Evolutionary conservation across 2,113 vertebrate species (phyloP), one percentile per base, ranked within the genome.

Genomic region (Centropus unirufus): DNA sequence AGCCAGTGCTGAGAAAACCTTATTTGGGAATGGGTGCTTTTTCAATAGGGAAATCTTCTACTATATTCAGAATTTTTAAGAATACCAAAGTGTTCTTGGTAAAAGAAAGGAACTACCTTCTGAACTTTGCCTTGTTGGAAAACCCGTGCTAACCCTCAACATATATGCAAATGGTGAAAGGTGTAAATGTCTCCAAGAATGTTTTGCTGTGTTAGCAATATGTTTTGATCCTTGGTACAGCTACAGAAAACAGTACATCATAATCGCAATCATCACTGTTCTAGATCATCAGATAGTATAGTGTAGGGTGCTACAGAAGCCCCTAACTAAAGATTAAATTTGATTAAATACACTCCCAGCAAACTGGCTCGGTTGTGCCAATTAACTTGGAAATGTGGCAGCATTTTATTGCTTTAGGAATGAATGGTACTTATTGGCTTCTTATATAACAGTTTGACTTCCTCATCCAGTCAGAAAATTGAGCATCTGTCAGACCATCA

Each of bases 361-460:
- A 34, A 94, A 51, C 39, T 73, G 66, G 16, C 69, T 76, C 4
- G 0, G 15, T 46, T 47, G 70, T 96, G 93, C 92, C 95, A 94
- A 75, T 89, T 64, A 76, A 84, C 75, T 93, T 74, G 79, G 90
- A 74, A 75, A 30, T 3, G 67, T 27, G 3, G 89, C 49, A 61
- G 87, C 44, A 32, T 84, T 95, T 97, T 79, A 69, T 81, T 57
- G 74, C 93, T 70, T 80, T 82, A 89, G 79, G 93, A 84, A 66
- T 39, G 92, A 88, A 67, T 44, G 94, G 96, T 95, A 90, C 94
- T 96, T 92, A 39, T 12, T 58, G 79, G 66, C 30, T 94, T 80
- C 93, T 97, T 96, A 92, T 92, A 64, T 94, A 97, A 97, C 90
- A 96, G 89, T 92, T 96, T 94, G 95, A 94, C 95, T 91, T 96